Conservation (phyloP, 2,888 invertebrate species). For the Cephalotes varians region DNA sequence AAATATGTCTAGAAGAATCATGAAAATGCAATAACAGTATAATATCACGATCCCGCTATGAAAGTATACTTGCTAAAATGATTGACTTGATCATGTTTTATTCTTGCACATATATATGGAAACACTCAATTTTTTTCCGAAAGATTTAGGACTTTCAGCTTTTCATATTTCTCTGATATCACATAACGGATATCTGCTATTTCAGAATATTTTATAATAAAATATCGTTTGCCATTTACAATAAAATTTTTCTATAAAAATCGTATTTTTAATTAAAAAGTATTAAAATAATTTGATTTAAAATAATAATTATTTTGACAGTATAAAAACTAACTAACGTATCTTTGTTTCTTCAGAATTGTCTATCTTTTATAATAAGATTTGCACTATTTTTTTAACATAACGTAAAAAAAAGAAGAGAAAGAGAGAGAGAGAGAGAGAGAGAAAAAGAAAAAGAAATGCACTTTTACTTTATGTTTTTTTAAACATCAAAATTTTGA, state of each 20-base stretch:
- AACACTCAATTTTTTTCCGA: neutral
- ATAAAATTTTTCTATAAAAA: neutral
- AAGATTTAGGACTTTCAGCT: neutral
- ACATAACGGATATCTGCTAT: neutral
- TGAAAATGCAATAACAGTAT: slow-evolving; percentile 11
- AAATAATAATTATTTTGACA: neutral
- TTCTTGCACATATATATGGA: neutral
- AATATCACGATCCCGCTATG: neutral
- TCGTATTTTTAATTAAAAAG: neutral
- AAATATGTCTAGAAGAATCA: slow-evolving; percentile 12
- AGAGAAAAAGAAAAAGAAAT: neutral
- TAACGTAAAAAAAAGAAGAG: neutral
- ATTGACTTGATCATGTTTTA: neutral
- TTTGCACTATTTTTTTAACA: neutral
- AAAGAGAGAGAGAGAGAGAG: neutral
- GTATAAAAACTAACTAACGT: neutral
- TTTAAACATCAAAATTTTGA: too few relatives aligned
- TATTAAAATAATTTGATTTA: neutral
- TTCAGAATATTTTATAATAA: neutral
- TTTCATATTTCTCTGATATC: neutral
- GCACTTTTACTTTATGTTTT: neutral
- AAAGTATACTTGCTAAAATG: neutral
- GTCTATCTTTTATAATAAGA: neutral
- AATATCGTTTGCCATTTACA: neutral
- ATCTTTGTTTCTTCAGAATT: neutral